These are phyloP conservation scores for Euphonia xanthogaster DNA, from an alignment of 2,797 vertebrate genomes.

Conservation along the genomic window DNA sequence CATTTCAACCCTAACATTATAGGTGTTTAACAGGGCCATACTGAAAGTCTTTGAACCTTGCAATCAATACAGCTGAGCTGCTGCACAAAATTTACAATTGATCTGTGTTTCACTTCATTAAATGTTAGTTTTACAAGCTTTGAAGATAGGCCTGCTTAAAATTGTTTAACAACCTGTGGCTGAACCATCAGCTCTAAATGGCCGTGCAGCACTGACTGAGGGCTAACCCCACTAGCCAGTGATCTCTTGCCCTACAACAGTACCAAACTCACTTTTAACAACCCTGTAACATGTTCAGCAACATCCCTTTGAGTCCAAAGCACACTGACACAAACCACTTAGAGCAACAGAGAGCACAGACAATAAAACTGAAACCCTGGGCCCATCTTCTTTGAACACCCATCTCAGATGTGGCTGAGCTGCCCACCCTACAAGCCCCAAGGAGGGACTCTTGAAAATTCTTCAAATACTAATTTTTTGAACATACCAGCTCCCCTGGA, in stretches of 20 bases:
- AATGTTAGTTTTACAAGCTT: conserved; percentile 11
- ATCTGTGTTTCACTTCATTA: not conserved
- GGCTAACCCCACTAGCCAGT: not conserved
- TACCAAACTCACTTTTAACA: not conserved
- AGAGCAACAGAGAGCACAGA: not conserved
- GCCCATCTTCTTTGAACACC: not conserved
- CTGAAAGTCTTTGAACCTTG: not conserved
- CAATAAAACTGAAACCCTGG: not conserved
- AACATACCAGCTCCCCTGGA: not conserved
- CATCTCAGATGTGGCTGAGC: accelerated
- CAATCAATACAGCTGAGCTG: not conserved
- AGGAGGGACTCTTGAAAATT: not conserved
- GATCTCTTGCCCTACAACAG: not conserved
- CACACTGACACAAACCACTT: not conserved
- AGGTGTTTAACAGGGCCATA: not conserved
- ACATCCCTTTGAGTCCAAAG: not conserved
- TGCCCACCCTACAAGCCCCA: not conserved
- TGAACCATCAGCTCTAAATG: not conserved
- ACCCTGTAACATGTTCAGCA: not conserved
- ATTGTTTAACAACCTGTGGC: not conserved
- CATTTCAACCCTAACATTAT: not conserved
- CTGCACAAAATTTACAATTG: conserved; percentile 10
- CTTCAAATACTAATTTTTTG: not conserved
- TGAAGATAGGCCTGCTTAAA: not conserved
- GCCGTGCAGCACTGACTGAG: not conserved